Evolutionary conservation across 2,113 vertebrate species (phyloP), one percentile per base, ranked within the genome.

Genomic region (Oncorhynchus gorbuscha): DNA sequence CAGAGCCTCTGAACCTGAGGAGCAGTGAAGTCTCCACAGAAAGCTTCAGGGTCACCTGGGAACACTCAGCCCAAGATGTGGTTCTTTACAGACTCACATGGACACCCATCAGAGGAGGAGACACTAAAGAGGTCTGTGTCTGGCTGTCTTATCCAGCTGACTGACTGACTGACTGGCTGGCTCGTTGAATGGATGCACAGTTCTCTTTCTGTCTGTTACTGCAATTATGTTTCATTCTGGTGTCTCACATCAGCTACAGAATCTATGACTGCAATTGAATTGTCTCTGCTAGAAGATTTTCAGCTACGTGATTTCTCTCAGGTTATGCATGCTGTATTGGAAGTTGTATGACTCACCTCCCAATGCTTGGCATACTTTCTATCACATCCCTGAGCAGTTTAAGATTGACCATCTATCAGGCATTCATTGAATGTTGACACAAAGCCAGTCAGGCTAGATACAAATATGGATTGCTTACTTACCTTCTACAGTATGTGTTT

Each of bases 41-140:
- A 35, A 92, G 95, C 77, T 97, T 99, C 87, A 92, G 92, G 79
- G 94, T 99, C 80, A 95, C 85, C 66, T 99, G 98, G 98, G 88
- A 91, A 45, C 94, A 94, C 3, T 87, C 95, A 0, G 95, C 96
- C 0, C 87, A 90, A 11, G 95, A 98, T n/a, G 93, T 95, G 74
- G 89, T 93, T 0, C 91, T 93, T 71, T 98, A 99, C 91, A 94
- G 94, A 70, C 86, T 99, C 82, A 91, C 84, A 76, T 99, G 97
- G 97, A 94, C 89, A 1, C 92, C 97, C 9, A 87, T 93, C 1
- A 92, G 91, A 0, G 96, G 94, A 2, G 94, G 95, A 3, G 93
- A 94, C 28, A 84, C 92, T 0, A 89, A 92, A 74, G 97, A 98
- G 92, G 97, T 99, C 82, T 20, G 26, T 70, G 16, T 62, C 2